Percentiles rank a stretch among this genome's conserved stretches.
These are phyloP conservation scores for Scatophagus argus DNA, from an alignment of 2,113 vertebrate species.

Conservation along the genomic window DNA sequence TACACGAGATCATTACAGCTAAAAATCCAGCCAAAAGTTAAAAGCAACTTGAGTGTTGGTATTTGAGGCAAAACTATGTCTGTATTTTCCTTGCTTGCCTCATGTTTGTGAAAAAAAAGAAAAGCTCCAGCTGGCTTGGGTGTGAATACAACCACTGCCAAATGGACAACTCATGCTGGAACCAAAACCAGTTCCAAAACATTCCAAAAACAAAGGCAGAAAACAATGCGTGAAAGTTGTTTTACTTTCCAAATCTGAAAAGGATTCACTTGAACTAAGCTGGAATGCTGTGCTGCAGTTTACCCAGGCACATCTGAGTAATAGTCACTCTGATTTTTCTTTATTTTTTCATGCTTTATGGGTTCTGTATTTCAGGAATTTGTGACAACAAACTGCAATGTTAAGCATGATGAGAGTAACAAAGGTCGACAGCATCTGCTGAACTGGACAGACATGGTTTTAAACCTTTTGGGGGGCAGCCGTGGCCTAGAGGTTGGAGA, in stretches of 20 bases:
- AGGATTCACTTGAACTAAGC: background rate
- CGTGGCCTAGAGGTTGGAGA: too few relatives aligned
- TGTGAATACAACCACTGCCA: background rate
- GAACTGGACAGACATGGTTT: background rate
- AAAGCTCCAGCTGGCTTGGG: background rate
- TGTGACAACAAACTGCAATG: background rate
- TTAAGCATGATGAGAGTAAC: background rate
- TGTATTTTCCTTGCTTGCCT: conserved; percentile 11
- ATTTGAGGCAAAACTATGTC: background rate
- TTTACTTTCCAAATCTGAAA: conserved; percentile 3
- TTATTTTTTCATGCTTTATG: background rate
- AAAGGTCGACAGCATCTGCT: conserved; percentile 8
- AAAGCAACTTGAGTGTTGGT: background rate
- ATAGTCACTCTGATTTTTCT: background rate
- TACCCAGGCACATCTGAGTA: background rate
- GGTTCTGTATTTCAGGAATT: background rate
- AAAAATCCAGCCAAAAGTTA: background rate
- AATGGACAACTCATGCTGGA: background rate
- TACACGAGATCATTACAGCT: background rate
- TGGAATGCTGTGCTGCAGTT: background rate
- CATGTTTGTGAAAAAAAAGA: background rate
- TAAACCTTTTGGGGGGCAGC: too few relatives aligned
- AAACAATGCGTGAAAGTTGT: background rate
- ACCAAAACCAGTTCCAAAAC: background rate
- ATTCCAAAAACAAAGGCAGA: conserved; percentile 1